Evolutionary conservation across 2,888 invertebrate genomes (phyloP).

Genomic region (Protophormia terraenovae): DNA sequence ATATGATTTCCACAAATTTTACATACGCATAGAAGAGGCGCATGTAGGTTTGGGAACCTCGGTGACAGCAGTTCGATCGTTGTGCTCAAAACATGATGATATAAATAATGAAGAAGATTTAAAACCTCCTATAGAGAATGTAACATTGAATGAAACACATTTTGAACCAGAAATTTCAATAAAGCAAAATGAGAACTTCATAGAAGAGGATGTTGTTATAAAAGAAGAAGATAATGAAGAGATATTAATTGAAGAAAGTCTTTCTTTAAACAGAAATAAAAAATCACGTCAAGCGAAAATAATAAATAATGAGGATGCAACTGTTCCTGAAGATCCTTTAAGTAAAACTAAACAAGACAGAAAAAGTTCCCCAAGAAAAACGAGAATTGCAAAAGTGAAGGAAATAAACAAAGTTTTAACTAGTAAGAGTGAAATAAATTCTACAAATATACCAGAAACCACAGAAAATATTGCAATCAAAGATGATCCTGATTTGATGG

Average conservation of each 20-base stretch:
- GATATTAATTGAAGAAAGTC: not conserved
- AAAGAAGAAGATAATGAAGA: constrained; percentile 34
- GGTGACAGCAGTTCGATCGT: not conserved
- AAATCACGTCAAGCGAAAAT: not conserved
- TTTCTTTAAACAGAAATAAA: not conserved
- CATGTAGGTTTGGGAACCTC: constrained; percentile 48
- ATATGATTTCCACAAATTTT: constrained; percentile 73
- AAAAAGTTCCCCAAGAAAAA: not conserved
- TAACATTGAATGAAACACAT: constrained; percentile 26
- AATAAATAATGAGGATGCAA: not conserved
- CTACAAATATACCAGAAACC: not conserved
- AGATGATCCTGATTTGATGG: not conserved
- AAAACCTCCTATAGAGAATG: constrained; percentile 31
- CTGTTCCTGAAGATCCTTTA: constrained; percentile 8
- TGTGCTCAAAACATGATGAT: not conserved
- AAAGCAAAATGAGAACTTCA: not conserved
- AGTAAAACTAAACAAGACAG: not conserved
- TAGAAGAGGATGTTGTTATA: constrained; percentile 19
- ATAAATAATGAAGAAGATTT: constrained; percentile 12
- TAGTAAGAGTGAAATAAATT: not conserved
- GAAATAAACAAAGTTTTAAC: not conserved
- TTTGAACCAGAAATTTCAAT: constrained; percentile 28
- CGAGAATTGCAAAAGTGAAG: not conserved
- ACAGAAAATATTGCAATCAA: not conserved
- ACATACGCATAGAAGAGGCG: constrained; percentile 72